These are phyloP conservation scores for Sturnus vulgaris DNA, from an alignment of 2,113 vertebrate genomes.

Conservation along the genomic window DNA sequence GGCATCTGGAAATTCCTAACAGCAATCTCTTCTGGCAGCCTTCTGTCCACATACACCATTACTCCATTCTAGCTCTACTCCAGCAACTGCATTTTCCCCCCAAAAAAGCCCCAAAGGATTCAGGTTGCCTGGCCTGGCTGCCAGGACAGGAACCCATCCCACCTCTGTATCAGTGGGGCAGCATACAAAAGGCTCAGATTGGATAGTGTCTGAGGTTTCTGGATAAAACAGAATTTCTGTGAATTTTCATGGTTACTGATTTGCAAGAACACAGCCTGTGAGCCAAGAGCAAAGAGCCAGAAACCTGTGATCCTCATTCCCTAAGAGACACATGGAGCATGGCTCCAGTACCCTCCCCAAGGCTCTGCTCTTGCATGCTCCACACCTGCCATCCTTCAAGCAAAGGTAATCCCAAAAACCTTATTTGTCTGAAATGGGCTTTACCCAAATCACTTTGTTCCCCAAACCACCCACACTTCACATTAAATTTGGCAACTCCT, in stretches of 20 bases:
- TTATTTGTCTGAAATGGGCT: background rate
- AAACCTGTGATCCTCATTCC: background rate
- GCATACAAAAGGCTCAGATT: background rate
- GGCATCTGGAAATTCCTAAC: background rate
- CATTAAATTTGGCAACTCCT: background rate
- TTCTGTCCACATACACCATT: background rate
- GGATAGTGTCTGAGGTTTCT: background rate
- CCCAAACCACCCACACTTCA: background rate
- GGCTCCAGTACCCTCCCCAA: background rate
- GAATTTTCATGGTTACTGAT: background rate
- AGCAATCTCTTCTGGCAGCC: background rate
- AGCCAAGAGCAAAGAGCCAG: background rate
- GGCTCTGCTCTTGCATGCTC: background rate
- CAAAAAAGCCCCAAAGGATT: background rate
- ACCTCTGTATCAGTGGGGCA: background rate
- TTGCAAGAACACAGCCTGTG: background rate
- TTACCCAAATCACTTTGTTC: background rate
- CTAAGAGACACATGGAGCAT: background rate
- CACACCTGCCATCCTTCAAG: background rate
- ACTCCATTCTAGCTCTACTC: background rate
- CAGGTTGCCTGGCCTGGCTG: background rate
- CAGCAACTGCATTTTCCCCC: background rate
- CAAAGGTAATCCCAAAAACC: background rate
- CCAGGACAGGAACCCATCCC: background rate
- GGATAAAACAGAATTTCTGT: background rate